Base-by-base conservation (phyloP, 2,113 vertebrate species). In the Hippocampus barbouri region DNA sequence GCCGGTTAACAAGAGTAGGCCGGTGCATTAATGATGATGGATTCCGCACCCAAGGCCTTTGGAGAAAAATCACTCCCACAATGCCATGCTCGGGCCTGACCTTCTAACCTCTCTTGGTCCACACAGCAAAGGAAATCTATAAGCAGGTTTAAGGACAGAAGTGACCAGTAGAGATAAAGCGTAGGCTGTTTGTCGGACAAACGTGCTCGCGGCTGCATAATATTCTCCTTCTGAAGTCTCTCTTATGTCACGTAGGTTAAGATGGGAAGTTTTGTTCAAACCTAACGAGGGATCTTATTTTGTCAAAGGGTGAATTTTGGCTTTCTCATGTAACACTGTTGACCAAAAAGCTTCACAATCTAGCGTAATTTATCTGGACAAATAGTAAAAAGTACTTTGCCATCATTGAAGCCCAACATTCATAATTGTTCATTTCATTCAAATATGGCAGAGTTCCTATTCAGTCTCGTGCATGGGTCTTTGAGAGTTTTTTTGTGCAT, bases 1-100 rank as follows among this genome's bases (percentile, higher is more conserved):
- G 91, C 89, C 89, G 75, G 88, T 91, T 94, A 94, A 94, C 93
- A 94, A 92, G 90, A 93, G 90, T 76, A 76, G 91, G 91, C 91
- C 86, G 93, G 92, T 90, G 94, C 94, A 95, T 97, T 97, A 95
- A 97, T 96, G 95, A 95, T 98, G 95, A 98, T 96, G 93, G 94
- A 98, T 98, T 95, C 94, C 92, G 91, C 92, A 89, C 80, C 79
- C 88, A 83, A 87, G 89, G 90, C 93, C 93, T 94, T 83, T 90
- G 90, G 87, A 93, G 93, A 91, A 95, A 94, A 94, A 95, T 96
- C 94, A 93, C 93, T 95, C 95, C 93, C 94, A 92, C 93, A 94
- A 95, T 95, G 94, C 94, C 92, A 89, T 93, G 93, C 93, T 91
- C 84, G 91, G 91, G 80, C 70, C 82, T 93, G 95, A 97, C 96